Conservation (phyloP, 2,888 invertebrate genomes). For the Gibbula magus region DNA sequence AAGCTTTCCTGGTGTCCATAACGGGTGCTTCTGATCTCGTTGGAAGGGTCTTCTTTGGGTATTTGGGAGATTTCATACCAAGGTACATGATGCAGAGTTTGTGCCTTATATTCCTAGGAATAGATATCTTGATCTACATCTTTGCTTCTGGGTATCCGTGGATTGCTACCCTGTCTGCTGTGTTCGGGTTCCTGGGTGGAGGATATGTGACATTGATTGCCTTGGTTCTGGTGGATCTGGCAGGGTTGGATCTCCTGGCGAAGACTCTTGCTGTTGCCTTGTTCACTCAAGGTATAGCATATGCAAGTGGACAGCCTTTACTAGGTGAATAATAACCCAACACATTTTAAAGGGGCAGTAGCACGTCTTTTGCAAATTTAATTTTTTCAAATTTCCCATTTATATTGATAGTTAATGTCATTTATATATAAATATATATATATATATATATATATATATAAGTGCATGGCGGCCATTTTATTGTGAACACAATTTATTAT, state of each 20-base stretch:
- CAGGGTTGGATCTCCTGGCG: slow-evolving; percentile 58
- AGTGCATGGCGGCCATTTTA: no score
- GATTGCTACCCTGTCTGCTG: slow-evolving; percentile 53
- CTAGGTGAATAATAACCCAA: slow-evolving; percentile 50
- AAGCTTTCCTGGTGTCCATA: slow-evolving; percentile 58
- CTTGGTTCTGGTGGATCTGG: slow-evolving; percentile 64
- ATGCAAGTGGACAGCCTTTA: slow-evolving; percentile 59
- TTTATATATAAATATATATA: not conserved
- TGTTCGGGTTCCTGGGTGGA: slow-evolving; percentile 67
- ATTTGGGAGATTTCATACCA: slow-evolving; percentile 54
- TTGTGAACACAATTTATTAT: no score
- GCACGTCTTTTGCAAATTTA: no score
- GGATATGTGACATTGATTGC: slow-evolving; percentile 57
- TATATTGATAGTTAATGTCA: no score
- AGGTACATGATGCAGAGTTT: slow-evolving; percentile 57
- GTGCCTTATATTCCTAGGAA: slow-evolving; percentile 50
- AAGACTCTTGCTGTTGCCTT: slow-evolving; percentile 57
- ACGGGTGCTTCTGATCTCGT: slow-evolving; percentile 62
- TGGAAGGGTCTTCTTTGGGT: slow-evolving; percentile 54
- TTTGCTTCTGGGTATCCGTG: slow-evolving; percentile 49
- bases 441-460: not conserved
- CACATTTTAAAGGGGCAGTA: no score
- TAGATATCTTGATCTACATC: slow-evolving; percentile 50
- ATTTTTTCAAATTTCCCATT: no score
- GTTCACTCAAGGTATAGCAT: slow-evolving; percentile 63